Base-by-base conservation (phyloP, 1,140 invertebrate species). In the Thaumetopoea pityocampa region DNA sequence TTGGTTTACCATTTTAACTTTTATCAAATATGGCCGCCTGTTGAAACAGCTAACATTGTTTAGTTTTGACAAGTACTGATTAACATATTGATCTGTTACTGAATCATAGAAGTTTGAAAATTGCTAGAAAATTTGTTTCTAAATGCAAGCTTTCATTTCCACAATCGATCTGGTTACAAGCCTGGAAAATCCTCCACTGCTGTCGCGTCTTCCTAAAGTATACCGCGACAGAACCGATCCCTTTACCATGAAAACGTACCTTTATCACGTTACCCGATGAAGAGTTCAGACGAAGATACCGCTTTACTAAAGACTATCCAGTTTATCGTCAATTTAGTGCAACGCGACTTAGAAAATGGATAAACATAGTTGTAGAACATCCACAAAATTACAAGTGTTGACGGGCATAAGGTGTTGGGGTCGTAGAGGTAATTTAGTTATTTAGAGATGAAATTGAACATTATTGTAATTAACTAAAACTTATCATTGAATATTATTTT, bases 311-410 rank as follows among this genome's bases (percentile, higher is more conserved):
- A 41, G 11, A 41, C 37, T 20, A 15, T 17, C 5, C 32, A 33
- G 26, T 43, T 43, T n/a, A 37, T 50, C 12, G 15, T n/a, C n/a
- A n/a, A 43, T 20, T 7, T 50, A 12, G 14, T 50, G 5, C 27
- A 29, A 7, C 8, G 38, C 6, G 47, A 50, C 5, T 20, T 50
- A n/a, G 17, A n/a, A 10, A n/a, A 3, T 37, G 12, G 23, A 50
- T 8, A 15, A 3, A 5, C 20, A 37, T n/a, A 33, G 46, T 5
- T 22, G 32, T 22, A 16, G 46, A 17, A 36, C 34, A 24, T 17
- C 46, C 7, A 23, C 27, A 10, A 33, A 50, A 14, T 18, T 50
- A 4, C 46, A 50, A 33, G 47, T 50, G 2, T 30, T 50, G 26
- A 18, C 47, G 1, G 47, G 8, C 10, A 42, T 50, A 4, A 33